Base-by-base conservation (phyloP, 2,113 vertebrate species). In the Chloebia gouldiae region DNA sequence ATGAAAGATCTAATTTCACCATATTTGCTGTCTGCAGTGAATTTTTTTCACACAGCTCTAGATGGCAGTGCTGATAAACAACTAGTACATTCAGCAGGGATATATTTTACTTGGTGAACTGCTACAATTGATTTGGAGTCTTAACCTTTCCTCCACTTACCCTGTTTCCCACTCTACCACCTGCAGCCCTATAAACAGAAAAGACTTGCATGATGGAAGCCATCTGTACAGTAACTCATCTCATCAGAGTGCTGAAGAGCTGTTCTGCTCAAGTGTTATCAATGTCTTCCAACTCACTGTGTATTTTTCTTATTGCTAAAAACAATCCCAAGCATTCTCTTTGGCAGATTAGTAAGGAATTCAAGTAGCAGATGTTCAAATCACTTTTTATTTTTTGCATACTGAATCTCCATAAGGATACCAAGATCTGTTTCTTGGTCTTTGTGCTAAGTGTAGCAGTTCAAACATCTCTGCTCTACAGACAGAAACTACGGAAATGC, bases 211-310 rank as follows among this genome's bases (percentile, higher is more conserved):
- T 82, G 94, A 97, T 97, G 89, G 96, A 96, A 97, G 88, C 97
- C 97, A 97, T 97, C 97, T 98, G 97, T 91, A 97, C 82, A 95
- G 93, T 96, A 97, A 97, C 90, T 98, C 88, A 88, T 97, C 94
- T 96, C 92, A 97, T 98, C 96, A 97, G 96, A 96, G 81, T 49
- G 81, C n/a, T 76, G 90, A 97, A 97, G 92, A 81, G 94, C 44
- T 56, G 82, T 85, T 95, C 79, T 90, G 80, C 95, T 98, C 78
- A 96, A 97, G 94, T 95, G 88, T 93, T 97, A 96, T 95, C 95
- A 91, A 65, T 93, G 84, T 94, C 96, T 97, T 97, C 94, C 90
- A 96, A 94, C 78, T 80, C 94, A 95, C 80, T 95, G 73, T 96
- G 88, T 96, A 96, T 97, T 96, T 97, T 93, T 94, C 81, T 96